Evolutionary conservation across 2,113 vertebrate species (phyloP), one percentile per base, ranked within the genome.

Genomic region (Hydrochoerus hydrochaeris): DNA sequence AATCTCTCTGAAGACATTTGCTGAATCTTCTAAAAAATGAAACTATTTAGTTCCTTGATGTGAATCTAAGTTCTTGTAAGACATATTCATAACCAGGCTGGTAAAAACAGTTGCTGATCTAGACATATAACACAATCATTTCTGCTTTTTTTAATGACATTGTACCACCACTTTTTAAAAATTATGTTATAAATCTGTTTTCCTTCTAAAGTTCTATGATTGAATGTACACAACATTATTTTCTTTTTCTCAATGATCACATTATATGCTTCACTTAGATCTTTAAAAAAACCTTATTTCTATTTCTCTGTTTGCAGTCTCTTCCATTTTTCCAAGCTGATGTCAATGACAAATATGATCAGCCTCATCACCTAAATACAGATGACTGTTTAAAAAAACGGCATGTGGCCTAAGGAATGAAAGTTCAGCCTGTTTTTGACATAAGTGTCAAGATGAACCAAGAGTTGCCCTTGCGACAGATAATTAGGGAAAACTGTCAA

Each of bases 401-500:
- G 7, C 80, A 60, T 3, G 19, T 92, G 75, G 19, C 41, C 73
- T 97, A 95, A 86, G 90, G 80, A 97, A 85, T 91, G 90, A 97
- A 92, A 95, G 94, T 62, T 97, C 49, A 97, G 71, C 4, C 67
- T 97, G 81, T 94, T 98, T 98, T 62, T 98, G 97, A 96, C 89
- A 62, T 77, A 90, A 97, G 86, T 94, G 98, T 97, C 92, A 97
- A 97, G 91, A 97, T 83, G 75, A 98, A 97, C 92, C 93, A 97
- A 88, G 96, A 97, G 97, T 91, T 98, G 91, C 90, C 97, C 46
- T 98, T 98, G 97, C 52, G 95, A 98, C 98, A 98, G 97, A 98
- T 98, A 98, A 98, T 98, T 98, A 98, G 92, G 94, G 88, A 98
- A 98, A 98, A 97, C 97, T 98, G 98, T 99, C 98, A 98, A 98